Evolutionary conservation across 2,797 vertebrate genomes (phyloP), one percentile per base, ranked within the genome.

Genomic region (Channallabes apus): DNA sequence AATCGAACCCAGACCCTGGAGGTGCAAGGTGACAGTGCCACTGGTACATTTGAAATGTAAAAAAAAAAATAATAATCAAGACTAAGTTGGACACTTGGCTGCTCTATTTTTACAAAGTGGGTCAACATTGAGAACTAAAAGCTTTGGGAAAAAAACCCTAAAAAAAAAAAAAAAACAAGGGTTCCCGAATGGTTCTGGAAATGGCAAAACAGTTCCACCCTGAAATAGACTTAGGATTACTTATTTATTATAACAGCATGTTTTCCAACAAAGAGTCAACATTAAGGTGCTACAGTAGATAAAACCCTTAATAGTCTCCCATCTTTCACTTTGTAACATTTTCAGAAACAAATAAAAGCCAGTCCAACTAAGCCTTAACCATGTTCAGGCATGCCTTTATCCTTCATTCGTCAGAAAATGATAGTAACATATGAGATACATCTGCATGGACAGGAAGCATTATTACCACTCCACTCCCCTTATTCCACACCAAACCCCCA

Each of bases 361-460:
- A 14, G 8, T 59, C 11, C 54, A 59, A 20, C 75, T 22, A 29
- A 35, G 29, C 32, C 56, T 5, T 14, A 58, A 59, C 29, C 56
- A 82, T 69, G 51, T 78, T 83, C 56, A 75, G 41, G 76, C 76
- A 64, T 62, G 35, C 56, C 56, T 86, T 85, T 29, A 86, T 87
- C 64, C 79, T 72, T 84, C 58, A 79, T 56, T 82, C 54, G 73
- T 58, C 56, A 73, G 58, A 76, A 84, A 88, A 84, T 87, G 82
- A 78, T 61, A 82, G 22, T 78, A 64, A 71, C 7, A 54, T 69
- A n/a, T 79, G 27, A 68, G 83, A 69, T 67, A 65, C 22, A 27
- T 84, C 79, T 56, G 62, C 58, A 41, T 46, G 56, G 75, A 32
- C 75, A 80, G 65, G 78, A 27, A 67, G 46, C 9, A 51, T 27